A percentile compares a stretch with the other conserved stretches of the same genome.
phyloP scores from a whole-genome alignment of 2,113 vertebrate genomes.

The Kryptolebias marmoratus region DNA sequence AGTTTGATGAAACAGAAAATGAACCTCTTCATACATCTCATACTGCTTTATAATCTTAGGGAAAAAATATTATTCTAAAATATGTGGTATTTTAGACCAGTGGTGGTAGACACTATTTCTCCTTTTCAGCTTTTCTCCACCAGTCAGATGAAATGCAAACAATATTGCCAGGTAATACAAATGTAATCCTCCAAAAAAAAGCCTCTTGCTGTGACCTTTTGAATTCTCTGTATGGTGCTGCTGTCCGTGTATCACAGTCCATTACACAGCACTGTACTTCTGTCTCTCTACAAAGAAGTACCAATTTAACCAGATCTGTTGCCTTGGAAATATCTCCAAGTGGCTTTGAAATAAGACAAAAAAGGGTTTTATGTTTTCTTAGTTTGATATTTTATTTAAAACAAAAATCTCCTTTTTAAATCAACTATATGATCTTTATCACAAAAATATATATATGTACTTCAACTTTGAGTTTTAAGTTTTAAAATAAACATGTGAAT shows the following conservation, averaged over 20 bases:
- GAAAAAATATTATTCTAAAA: background rate
- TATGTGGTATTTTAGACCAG: background rate
- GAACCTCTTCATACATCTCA: too few species aligned
- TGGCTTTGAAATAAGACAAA: background rate
- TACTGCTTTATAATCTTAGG: background rate
- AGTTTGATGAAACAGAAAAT: too few species aligned
- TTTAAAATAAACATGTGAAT: too few species aligned
- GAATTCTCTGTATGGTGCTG: background rate
- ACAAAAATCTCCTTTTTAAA: background rate
- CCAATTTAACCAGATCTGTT: background rate
- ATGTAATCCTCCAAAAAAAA: background rate
- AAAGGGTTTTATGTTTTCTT: too few species aligned
- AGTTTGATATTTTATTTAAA: background rate
- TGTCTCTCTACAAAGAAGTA: background rate
- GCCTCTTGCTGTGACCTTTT: background rate
- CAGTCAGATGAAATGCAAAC: slow-evolving; percentile 1
- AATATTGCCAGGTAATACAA: background rate
- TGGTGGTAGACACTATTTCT: background rate
- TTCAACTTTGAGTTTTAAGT: background rate
- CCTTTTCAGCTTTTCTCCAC: background rate
- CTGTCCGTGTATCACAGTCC: background rate
- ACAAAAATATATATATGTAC: background rate
- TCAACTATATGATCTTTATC: too few species aligned
- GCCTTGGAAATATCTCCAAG: slow-evolving; percentile 1
- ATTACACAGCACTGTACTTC: background rate